phyloP scores from a whole-genome alignment of 1,140 invertebrate genomes.

The Drosophila truncata region DNA sequence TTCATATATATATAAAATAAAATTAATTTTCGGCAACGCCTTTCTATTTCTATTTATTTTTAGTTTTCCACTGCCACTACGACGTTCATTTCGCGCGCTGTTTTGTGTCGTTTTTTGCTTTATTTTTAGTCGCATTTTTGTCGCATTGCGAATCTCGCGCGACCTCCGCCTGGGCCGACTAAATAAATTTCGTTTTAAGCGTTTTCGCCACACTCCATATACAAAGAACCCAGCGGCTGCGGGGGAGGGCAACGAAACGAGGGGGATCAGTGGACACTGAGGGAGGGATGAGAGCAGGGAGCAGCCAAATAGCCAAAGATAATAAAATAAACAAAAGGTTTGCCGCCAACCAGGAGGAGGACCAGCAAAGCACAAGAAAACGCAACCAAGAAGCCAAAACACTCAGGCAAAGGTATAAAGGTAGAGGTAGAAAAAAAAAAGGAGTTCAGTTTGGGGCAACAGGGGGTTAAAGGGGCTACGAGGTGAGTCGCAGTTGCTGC shows the following conservation, averaged over 20 bases:
- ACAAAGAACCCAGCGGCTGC: constrained; percentile 55
- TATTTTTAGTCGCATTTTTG: constrained; percentile 81
- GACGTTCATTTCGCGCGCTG: constrained; percentile 19
- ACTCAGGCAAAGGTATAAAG: constrained; percentile 30
- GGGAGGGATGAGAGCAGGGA: constrained; percentile 46
- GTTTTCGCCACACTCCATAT: constrained; percentile 83
- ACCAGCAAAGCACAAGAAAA: constrained; percentile 56
- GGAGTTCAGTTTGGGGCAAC: background rate
- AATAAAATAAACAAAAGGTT: constrained; percentile 84
- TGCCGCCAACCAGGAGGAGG: constrained; percentile 53
- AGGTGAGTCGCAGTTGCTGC: constrained; percentile 75
- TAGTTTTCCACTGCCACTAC: constrained; percentile 42
- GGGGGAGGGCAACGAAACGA: background rate
- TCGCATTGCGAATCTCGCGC: constrained; percentile 76
- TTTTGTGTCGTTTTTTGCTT: constrained; percentile 55
- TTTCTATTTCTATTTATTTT: constrained; percentile 69
- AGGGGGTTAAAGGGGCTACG: constrained; percentile 14
- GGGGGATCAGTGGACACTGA: constrained; percentile 4
- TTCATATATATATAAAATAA: constrained; percentile 61
- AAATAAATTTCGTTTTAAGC: constrained; percentile 82
- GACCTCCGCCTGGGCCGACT: constrained; percentile 68
- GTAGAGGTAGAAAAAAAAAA: background rate
- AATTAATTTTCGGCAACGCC: constrained; percentile 63
- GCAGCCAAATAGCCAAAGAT: constrained; percentile 80
- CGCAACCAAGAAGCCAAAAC: constrained; percentile 58